Percentiles rank a stretch among this genome's conserved stretches.
Conservation (phyloP, 2,888 invertebrate genomes). For the Sminthurinus aureus region DNA sequence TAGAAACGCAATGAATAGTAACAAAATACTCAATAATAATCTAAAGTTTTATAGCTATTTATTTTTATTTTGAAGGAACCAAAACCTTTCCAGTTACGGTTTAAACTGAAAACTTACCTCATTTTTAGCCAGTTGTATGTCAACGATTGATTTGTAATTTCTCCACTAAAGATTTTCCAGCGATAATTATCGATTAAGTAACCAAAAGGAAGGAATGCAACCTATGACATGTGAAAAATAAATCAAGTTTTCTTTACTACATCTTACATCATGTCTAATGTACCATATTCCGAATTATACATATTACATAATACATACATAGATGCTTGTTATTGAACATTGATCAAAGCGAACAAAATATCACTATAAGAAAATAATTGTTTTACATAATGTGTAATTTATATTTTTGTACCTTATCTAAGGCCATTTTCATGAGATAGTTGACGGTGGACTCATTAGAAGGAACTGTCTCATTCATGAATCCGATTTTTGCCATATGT, state of each 20-base stretch:
- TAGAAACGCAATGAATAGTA: too few species aligned
- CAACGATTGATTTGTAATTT: constrained; percentile 69
- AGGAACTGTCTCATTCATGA: constrained; percentile 68
- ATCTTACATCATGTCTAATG: too few species aligned
- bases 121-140: constrained; percentile 76
- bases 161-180: constrained; percentile 74
- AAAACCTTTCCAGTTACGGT: background rate
- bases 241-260: too few species aligned
- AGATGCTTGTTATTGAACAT: too few species aligned
- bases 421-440: constrained; percentile 78
- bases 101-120: constrained; percentile 61
- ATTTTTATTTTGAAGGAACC: background rate
- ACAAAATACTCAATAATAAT: too few species aligned
- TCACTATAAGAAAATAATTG: background rate
- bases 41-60: background rate
- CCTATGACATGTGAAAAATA: constrained; percentile 54
- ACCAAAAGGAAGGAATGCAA: constrained; percentile 76
- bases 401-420: constrained; percentile 70
- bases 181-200: constrained; percentile 76
- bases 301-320: too few species aligned
- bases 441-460: constrained; percentile 73
- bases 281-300: too few species aligned
- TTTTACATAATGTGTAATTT: background rate
- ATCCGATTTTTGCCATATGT: constrained; percentile 72
- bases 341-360: constrained; percentile 11